A percentile compares a stretch with the other conserved stretches of the same genome.
These are phyloP conservation scores for Theropithecus gelada DNA, from an alignment of 2,113 vertebrate genomes.

Conservation along the genomic window DNA sequence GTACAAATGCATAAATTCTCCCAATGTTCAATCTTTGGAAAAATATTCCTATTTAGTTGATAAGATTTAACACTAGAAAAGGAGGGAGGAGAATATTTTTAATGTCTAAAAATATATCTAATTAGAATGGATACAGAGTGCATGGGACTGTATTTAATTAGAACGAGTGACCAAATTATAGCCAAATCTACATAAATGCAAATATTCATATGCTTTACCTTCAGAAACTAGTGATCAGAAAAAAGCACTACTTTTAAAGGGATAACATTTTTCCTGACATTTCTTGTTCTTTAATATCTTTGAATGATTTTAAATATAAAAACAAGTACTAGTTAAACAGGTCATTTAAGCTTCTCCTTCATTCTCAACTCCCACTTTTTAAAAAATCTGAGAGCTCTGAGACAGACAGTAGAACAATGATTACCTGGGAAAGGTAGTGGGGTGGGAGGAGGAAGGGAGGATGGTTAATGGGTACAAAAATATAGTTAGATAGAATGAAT, in stretches of 20 bases:
- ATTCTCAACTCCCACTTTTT: not conserved
- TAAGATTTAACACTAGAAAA: constrained; percentile 52
- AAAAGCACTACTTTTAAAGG: not conserved
- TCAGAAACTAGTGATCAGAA: not conserved
- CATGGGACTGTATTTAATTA: not conserved
- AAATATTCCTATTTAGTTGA: constrained; percentile 4
- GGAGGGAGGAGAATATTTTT: not conserved
- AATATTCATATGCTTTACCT: not conserved
- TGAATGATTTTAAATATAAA: constrained; percentile 48
- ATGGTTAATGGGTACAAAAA: too few species aligned
- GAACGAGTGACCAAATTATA: constrained; percentile 19
- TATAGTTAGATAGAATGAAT: too few species aligned
- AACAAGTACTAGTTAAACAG: not conserved
- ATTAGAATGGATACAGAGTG: not conserved
- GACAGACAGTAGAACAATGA: too few species aligned
- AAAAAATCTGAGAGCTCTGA: not conserved
- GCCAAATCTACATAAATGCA: not conserved
- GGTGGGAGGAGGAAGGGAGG: too few species aligned
- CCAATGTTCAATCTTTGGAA: constrained; percentile 5
- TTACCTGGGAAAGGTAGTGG: too few species aligned
- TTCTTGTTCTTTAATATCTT: constrained; percentile 30
- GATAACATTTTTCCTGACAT: not conserved
- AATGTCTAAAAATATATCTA: constrained; percentile 32
- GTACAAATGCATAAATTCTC: not conserved
- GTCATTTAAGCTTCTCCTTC: not conserved